phyloP scores from a whole-genome alignment of 2,113 vertebrate species.

The Amia ocellicauda region DNA sequence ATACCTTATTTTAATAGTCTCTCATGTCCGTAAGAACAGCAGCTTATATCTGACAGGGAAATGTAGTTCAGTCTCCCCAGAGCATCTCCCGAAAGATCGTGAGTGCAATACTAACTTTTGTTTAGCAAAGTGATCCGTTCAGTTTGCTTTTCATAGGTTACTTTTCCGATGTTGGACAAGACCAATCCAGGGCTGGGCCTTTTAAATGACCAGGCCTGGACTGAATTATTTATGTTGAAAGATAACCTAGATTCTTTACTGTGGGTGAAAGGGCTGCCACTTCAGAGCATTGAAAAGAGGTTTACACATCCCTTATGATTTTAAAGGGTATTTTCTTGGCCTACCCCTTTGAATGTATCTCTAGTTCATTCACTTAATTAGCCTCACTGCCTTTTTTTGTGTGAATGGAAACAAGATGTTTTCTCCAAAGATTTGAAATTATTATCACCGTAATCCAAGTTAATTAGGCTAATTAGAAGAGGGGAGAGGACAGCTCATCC shows the following conservation, averaged over 20 bases:
- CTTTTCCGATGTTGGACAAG: not conserved
- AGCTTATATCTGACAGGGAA: not conserved
- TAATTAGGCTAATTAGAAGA: too few relatives aligned
- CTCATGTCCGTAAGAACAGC: not conserved
- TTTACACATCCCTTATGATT: not conserved
- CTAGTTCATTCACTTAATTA: not conserved
- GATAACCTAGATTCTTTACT: not conserved
- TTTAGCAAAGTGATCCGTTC: not conserved
- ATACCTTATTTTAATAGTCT: not conserved
- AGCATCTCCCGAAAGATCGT: not conserved
- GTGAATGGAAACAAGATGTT: too few relatives aligned
- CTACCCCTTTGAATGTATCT: not conserved
- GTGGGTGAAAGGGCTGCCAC: too few relatives aligned
- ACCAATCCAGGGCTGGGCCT: not conserved
- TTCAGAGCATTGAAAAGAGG: too few relatives aligned
- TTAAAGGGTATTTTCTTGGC: not conserved
- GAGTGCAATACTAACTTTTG: not conserved
- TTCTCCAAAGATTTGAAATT: too few relatives aligned
- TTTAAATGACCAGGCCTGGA: not conserved
- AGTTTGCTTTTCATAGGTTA: not conserved
- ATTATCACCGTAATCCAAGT: too few relatives aligned
- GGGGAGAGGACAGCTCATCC: too few relatives aligned
- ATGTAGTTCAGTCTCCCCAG: not conserved
- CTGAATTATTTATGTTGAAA: not conserved
- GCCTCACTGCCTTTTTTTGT: too few relatives aligned